A percentile compares a stretch with the other conserved stretches of the same genome.
Conservation (phyloP, 37 sponge, comb jelly and placozoan species). For the Halichondria panicea region DNA sequence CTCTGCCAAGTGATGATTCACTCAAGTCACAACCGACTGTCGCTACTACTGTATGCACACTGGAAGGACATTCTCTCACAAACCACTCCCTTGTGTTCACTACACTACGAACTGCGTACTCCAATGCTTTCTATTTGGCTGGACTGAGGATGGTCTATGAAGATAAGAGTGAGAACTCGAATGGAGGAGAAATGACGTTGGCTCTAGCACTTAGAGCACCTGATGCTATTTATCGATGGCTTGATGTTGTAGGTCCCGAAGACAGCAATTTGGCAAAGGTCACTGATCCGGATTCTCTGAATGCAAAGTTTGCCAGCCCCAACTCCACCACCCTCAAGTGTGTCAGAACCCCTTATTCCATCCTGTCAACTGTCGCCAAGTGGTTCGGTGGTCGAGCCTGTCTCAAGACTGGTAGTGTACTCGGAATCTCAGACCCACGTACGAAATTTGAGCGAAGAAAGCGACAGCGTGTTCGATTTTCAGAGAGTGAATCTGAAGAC, state of each 20-base stretch:
- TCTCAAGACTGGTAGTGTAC: conserved; percentile 45
- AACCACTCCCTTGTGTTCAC: conserved; percentile 23
- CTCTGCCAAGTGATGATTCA: conserved; percentile 20
- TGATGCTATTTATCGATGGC: conserved; percentile 37
- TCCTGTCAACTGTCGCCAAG: conserved; percentile 32
- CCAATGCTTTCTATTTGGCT: conserved; percentile 44
- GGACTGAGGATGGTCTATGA: conserved; percentile 55
- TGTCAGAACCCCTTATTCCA: conserved; percentile 31
- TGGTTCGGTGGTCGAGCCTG: conserved; percentile 82
- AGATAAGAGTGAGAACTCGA: background rate
- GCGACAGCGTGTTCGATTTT: conserved; percentile 73
- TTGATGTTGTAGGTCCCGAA: conserved; percentile 67
- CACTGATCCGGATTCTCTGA: conserved; percentile 70
- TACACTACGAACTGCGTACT: background rate
- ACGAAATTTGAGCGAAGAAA: conserved; percentile 65
- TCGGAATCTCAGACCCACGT: conserved; percentile 66
- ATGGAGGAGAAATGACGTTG: background rate
- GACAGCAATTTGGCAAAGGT: conserved; percentile 49
- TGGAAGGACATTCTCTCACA: background rate
- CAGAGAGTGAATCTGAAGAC: conserved; percentile 65
- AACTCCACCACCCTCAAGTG: background rate
- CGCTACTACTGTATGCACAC: conserved; percentile 24
- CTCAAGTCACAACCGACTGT: conserved; percentile 3
- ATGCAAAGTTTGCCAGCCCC: conserved; percentile 39
- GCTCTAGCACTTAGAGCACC: conserved; percentile 65